Percentiles rank a stretch among this genome's conserved stretches.
phyloP scores from a whole-genome alignment of 2,888 invertebrate genomes.

The Rhopalosiphum nymphaeae region DNA sequence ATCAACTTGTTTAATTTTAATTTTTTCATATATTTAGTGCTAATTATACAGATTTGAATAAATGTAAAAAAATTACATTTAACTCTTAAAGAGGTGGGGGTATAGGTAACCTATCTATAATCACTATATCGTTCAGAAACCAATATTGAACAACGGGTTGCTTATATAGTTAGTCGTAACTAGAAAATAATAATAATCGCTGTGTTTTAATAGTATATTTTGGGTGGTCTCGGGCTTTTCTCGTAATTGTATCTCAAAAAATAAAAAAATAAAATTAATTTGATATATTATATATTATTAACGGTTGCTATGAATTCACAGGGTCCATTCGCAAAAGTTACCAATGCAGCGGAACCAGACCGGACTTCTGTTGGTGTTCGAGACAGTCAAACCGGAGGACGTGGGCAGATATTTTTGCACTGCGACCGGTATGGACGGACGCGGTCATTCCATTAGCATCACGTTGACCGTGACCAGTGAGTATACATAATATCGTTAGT shows the following conservation, averaged over 20 bases:
- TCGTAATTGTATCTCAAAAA: too few species aligned
- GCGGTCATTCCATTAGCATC: slow-evolving; percentile 27
- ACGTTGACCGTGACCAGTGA: slow-evolving; percentile 57
- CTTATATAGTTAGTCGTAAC: neutral
- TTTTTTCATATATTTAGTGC: neutral
- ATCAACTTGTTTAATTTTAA: too few species aligned
- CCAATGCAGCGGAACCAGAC: slow-evolving; percentile 31
- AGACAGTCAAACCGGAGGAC: slow-evolving; percentile 46
- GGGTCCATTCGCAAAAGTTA: slow-evolving; percentile 49
- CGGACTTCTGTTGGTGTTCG: slow-evolving; percentile 54
- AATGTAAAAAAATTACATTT: neutral
- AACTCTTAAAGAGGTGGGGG: neutral
- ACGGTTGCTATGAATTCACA: neutral
- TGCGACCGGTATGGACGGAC: neutral
- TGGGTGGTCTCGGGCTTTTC: neutral
- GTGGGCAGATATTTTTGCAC: slow-evolving; percentile 42
- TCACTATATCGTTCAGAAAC: neutral
- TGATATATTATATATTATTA: neutral
- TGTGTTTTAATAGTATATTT: neutral
- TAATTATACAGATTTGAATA: neutral
- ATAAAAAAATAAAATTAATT: neutral
- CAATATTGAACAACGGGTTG: neutral
- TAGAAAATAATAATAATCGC: neutral
- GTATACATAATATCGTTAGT: neutral
- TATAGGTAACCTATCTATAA: neutral